These are phyloP conservation scores for Gastrophysa polygoni DNA, from an alignment of 2,888 invertebrate species.

Conservation along the genomic window DNA sequence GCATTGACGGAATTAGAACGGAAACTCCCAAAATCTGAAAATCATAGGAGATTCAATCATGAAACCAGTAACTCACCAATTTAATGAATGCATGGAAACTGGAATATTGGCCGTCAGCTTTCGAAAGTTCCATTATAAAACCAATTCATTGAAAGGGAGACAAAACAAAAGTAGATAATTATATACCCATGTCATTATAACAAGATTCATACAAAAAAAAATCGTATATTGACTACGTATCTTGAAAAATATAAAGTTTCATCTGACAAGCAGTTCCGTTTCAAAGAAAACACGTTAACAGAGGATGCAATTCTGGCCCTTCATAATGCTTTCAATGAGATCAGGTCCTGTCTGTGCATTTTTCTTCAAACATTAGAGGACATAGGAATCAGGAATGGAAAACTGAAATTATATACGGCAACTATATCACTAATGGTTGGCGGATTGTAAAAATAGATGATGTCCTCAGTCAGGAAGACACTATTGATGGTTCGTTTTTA, in stretches of 20 bases:
- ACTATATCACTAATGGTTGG: too few species aligned
- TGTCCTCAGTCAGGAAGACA: background rate
- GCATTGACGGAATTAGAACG: background rate
- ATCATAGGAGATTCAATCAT: background rate
- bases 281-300: conserved; percentile 1
- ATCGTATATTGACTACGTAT: too few species aligned
- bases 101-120: background rate
- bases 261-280: background rate
- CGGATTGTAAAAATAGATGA: too few species aligned
- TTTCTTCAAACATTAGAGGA: background rate
- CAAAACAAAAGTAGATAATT: background rate
- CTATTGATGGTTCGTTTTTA: background rate
- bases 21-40: background rate
- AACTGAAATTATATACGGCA: background rate
- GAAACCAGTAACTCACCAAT: background rate
- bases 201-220: background rate
- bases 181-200: too few species aligned
- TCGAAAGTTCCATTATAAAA: background rate
- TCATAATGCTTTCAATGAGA: conserved; percentile 6
- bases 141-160: too few species aligned
- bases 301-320: background rate
- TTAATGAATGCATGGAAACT: background rate
- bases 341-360: conserved; percentile 1
- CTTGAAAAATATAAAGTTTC: too few species aligned
- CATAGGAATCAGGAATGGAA: background rate